phyloP scores from a whole-genome alignment of 2,113 vertebrate genomes.

The Thermophis baileyi region DNA sequence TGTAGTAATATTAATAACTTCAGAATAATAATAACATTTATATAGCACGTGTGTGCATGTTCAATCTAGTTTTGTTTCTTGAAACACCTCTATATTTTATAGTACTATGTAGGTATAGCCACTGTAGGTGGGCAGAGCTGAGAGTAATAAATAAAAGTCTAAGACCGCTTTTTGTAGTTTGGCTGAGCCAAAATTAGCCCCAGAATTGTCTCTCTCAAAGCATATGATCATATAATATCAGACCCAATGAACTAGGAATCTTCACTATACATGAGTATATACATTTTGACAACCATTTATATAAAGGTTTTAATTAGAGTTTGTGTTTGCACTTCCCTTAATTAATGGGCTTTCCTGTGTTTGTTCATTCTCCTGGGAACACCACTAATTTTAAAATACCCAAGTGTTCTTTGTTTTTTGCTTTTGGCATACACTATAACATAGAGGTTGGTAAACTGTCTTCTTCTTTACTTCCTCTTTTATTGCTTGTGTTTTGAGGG shows the following conservation, averaged over 20 bases:
- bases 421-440: background rate
- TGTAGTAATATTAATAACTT: background rate
- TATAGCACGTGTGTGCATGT: background rate
- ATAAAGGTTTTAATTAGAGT: background rate
- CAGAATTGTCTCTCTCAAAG: background rate
- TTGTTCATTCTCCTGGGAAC: background rate
- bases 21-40: background rate
- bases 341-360: background rate
- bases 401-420: background rate
- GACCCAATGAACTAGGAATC: background rate
- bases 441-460: background rate
- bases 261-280: background rate
- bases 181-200: background rate
- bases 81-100: background rate
- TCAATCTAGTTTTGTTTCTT: background rate
- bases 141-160: background rate
- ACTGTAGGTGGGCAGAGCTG: background rate
- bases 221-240: background rate
- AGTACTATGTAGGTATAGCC: no score
- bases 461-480: background rate
- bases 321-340: background rate
- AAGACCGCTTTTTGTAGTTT: background rate
- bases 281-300: background rate
- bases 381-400: background rate
- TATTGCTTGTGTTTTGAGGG: background rate